Percentiles rank a stretch among this genome's conserved stretches.
Evolutionary conservation across 2,888 invertebrate species (phyloP).

Genomic region (Ganaspis brasiliensis): DNA sequence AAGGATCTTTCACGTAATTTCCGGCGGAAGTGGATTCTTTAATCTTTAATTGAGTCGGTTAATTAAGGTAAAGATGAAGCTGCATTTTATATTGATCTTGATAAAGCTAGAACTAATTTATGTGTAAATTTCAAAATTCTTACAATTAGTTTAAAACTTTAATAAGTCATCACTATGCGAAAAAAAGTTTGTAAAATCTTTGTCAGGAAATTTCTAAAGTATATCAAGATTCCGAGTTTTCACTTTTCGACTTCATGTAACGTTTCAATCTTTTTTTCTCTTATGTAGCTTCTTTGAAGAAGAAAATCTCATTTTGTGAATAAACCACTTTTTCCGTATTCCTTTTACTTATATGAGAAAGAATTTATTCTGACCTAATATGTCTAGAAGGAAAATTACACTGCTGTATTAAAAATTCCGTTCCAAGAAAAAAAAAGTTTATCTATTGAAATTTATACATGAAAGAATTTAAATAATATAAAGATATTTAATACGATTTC

Average conservation of each 20-base stretch:
- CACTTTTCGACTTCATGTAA: conserved; percentile 4
- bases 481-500: no score
- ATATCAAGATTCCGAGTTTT: neutral
- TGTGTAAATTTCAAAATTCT: neutral
- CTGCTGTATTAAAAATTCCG: neutral
- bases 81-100: no score
- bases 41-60: no score
- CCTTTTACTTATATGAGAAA: neutral
- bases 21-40: no score
- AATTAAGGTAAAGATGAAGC: no score
- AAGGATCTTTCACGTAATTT: no score
- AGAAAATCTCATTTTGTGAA: neutral
- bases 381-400: neutral
- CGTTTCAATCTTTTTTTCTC: conserved; percentile 7
- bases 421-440: neutral
- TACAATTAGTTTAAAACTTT: neutral
- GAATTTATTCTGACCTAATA: neutral
- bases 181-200: neutral
- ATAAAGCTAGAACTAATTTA: neutral
- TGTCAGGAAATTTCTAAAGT: neutral
- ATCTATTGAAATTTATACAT: neutral
- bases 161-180: neutral
- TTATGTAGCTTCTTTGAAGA: neutral
- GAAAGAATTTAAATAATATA: neutral
- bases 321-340: conserved; percentile 5